Evolutionary conservation across 1,140 invertebrate genomes (phyloP).

Genomic region (Holotrichia oblita): DNA sequence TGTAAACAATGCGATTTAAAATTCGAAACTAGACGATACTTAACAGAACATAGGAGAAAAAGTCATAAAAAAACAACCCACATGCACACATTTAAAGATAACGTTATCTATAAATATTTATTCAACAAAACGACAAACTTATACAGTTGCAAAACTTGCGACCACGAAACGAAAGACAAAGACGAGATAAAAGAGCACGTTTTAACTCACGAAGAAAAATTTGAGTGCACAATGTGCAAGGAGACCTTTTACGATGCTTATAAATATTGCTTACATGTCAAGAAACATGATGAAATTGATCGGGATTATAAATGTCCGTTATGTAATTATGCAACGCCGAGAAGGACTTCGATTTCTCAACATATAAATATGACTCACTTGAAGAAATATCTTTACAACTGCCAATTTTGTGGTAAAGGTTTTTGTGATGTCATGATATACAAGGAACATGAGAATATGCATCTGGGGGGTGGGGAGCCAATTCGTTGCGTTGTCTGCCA

Average conservation of each 20-base stretch:
- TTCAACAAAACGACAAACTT: not conserved
- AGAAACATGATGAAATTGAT: conserved; percentile 6
- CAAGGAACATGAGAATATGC: conserved; percentile 70
- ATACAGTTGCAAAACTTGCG: conserved; percentile 38
- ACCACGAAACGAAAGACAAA: conserved; percentile 26
- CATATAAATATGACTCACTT: conserved; percentile 54
- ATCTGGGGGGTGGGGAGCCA: conserved; percentile 74
- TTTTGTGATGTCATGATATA: conserved; percentile 57
- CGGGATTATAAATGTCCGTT: conserved; percentile 47
- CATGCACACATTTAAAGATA: not conserved
- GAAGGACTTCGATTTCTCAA: conserved; percentile 49
- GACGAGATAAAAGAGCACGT: conserved; percentile 42
- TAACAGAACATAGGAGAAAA: conserved; percentile 47
- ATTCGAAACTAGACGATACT: conserved; percentile 9
- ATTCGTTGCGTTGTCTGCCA: conserved; percentile 69
- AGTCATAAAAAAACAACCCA: not conserved
- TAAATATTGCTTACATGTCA: conserved; percentile 35
- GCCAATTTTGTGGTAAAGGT: conserved; percentile 64
- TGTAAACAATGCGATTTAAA: conserved; percentile 3
- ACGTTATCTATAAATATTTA: conserved; percentile 6
- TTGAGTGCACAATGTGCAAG: conserved; percentile 19
- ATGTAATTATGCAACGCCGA: conserved; percentile 49
- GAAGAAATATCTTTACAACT: conserved; percentile 61
- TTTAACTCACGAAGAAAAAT: conserved; percentile 36
- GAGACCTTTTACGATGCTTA: conserved; percentile 24